These are phyloP conservation scores for Zelleria hepariella DNA, from an alignment of 2,888 invertebrate genomes.

Conservation along the genomic window DNA sequence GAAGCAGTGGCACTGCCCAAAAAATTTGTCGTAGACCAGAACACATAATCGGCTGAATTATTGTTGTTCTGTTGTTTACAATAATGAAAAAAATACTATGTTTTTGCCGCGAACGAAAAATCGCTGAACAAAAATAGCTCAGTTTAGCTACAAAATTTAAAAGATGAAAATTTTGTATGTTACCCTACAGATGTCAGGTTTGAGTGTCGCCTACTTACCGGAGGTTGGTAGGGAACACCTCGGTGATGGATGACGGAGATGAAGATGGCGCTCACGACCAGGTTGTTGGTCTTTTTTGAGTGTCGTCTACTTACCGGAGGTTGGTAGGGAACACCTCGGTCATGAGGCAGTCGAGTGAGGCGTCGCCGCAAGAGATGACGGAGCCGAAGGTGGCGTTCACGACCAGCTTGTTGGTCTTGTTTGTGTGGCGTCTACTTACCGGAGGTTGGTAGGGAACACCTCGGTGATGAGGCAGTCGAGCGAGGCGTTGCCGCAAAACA, in stretches of 20 bases:
- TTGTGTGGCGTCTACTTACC: constrained; percentile 74
- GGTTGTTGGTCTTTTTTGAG: too few species aligned
- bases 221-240: constrained; percentile 93
- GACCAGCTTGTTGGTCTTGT: constrained; percentile 85
- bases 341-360: constrained; percentile 91
- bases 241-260: constrained; percentile 90
- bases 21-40: too few species aligned
- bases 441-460: constrained; percentile 91
- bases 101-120: too few species aligned
- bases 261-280: constrained; percentile 87
- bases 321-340: constrained; percentile 95
- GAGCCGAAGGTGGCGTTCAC: constrained; percentile 90
- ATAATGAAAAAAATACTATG: too few species aligned
- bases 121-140: too few species aligned
- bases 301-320: constrained; percentile 76
- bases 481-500: constrained; percentile 90
- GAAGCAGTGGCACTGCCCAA: too few species aligned
- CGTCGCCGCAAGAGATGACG: constrained; percentile 90
- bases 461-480: constrained; percentile 94
- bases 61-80: too few species aligned
- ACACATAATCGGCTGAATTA: too few species aligned
- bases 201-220: constrained; percentile 75
- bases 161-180: too few species aligned
- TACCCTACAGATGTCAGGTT: too few species aligned
- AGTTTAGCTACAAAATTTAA: too few species aligned